These are phyloP conservation scores for Diphyllodes magnificus DNA, from an alignment of 2,113 vertebrate genomes.

Conservation along the genomic window DNA sequence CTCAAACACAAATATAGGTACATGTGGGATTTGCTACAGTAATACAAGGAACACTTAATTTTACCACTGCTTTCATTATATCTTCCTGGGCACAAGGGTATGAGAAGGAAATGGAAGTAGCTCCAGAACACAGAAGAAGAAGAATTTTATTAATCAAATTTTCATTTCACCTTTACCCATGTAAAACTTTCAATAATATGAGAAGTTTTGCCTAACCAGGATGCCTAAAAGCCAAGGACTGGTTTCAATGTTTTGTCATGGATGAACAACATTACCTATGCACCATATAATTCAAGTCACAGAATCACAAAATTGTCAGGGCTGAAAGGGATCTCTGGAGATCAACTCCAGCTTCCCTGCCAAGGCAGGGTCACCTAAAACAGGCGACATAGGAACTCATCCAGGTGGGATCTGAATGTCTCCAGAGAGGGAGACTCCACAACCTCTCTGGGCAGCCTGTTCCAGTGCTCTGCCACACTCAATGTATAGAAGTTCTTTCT, in stretches of 20 bases:
- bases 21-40: neutral
- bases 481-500: neutral
- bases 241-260: neutral
- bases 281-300: neutral
- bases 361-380: neutral
- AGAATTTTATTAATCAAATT: neutral
- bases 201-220: neutral
- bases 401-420: neutral
- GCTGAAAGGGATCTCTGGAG: neutral
- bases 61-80: neutral
- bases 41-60: neutral
- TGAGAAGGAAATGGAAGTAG: neutral
- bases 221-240: neutral
- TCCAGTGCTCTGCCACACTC: neutral
- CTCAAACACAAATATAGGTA: neutral
- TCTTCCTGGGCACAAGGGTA: neutral
- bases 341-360: neutral
- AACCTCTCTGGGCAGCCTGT: neutral
- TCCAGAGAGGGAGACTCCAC: too few relatives aligned
- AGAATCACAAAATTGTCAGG: neutral
- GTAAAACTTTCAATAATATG: neutral
- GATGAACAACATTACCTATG: neutral
- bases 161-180: neutral
- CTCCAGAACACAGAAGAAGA: neutral
- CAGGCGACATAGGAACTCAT: accelerated